phyloP scores from a whole-genome alignment of 1,140 invertebrate species.

The Trissolcus basalis region DNA sequence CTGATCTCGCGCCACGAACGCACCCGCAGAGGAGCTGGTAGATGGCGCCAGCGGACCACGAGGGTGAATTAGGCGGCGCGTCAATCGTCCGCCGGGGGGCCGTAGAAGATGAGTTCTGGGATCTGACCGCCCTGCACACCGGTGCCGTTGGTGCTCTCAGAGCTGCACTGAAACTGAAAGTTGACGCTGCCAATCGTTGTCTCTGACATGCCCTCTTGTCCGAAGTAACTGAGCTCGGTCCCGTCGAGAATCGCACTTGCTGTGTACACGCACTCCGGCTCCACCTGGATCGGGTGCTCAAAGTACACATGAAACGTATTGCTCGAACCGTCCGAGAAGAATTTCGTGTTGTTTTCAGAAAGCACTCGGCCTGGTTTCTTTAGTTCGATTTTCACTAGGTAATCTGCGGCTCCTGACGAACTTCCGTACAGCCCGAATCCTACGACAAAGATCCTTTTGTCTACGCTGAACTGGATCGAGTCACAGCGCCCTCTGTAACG shows the following conservation, averaged over 20 bases:
- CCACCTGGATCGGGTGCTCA: conserved; percentile 93
- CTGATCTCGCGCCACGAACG: conserved; percentile 10
- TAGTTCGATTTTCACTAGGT: conserved; percentile 92
- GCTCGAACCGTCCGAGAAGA: conserved; percentile 94
- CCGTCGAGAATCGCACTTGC: conserved; percentile 93
- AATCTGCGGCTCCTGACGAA: conserved; percentile 92
- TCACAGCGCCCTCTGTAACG: conserved; percentile 93
- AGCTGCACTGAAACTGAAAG: conserved; percentile 95
- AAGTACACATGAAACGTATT: conserved; percentile 96
- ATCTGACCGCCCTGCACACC: conserved; percentile 96
- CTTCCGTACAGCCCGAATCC: conserved; percentile 95
- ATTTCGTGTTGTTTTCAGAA: conserved; percentile 92
- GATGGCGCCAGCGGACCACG: conserved; percentile 37
- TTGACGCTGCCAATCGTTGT: conserved; percentile 91
- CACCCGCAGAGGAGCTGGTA: conserved; percentile 31
- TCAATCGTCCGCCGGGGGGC: conserved; percentile 80
- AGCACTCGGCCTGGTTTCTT: conserved; percentile 89
- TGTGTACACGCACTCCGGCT: conserved; percentile 93
- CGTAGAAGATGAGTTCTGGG: conserved; percentile 95
- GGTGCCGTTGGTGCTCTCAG: conserved; percentile 95
- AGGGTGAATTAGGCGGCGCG: conserved; percentile 50
- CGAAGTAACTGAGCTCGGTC: conserved; percentile 94
- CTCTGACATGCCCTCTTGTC: conserved; percentile 95
- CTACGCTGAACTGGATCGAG: conserved; percentile 94
- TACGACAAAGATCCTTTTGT: conserved; percentile 93